Evolutionary conservation across 2,888 invertebrate species (phyloP).

Genomic region (Ditula angustiorana): DNA sequence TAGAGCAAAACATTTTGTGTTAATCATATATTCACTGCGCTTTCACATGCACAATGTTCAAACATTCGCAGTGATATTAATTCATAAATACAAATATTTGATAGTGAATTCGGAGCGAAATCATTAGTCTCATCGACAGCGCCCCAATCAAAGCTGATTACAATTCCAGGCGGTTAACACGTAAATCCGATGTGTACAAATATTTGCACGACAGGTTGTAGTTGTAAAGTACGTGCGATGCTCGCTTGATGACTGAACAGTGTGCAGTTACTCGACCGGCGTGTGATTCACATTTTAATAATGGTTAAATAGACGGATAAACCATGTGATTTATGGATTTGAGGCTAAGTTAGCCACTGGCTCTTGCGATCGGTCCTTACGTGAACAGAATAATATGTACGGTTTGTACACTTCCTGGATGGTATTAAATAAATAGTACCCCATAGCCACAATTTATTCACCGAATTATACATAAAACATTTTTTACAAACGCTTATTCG

Average conservation of each 20-base stretch:
- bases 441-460: no score
- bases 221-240: conserved; percentile 70
- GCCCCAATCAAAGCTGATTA: conserved; percentile 78
- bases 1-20: conserved; percentile 11
- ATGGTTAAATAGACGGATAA: conserved; percentile 48
- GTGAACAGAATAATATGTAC: not conserved
- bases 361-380: not conserved
- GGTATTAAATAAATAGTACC: no score
- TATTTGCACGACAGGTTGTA: conserved; percentile 83
- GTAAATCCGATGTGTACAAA: conserved; percentile 82
- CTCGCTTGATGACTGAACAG: conserved; percentile 61
- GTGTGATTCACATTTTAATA: conserved; percentile 62
- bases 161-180: conserved; percentile 77
- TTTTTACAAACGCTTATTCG: no score
- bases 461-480: no score
- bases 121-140: conserved; percentile 47
- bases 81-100: conserved; percentile 11
- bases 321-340: not conserved
- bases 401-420: no score
- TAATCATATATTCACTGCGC: conserved; percentile 4
- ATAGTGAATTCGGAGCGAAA: conserved; percentile 36
- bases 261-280: conserved; percentile 73
- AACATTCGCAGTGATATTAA: conserved; percentile 7
- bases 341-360: not conserved
- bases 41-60: not conserved